Conservation (phyloP, 2,797 vertebrate genomes). For the Hemibagrus guttatus region DNA sequence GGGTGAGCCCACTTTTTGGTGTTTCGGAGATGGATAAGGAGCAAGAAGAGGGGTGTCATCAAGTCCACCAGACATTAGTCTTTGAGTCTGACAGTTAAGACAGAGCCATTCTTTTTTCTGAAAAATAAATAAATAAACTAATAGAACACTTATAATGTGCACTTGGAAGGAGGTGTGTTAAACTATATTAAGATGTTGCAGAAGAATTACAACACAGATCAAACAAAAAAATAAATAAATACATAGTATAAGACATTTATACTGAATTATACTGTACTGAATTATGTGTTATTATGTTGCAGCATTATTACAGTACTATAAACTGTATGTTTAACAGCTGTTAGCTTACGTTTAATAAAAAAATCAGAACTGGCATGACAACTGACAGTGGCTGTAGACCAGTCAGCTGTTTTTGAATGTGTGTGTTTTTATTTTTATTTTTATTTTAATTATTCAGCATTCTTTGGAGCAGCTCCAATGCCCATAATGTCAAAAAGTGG, state of each 20-base stretch:
- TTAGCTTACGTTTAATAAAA: background rate
- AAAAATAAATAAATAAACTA: conserved; percentile 57
- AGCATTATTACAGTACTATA: too few species aligned
- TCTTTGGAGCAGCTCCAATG: background rate
- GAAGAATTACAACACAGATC: background rate
- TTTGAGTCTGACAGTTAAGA: conserved; percentile 98
- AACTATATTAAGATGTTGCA: background rate
- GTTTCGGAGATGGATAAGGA: conserved; percentile 82
- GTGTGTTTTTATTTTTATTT: too few species aligned
- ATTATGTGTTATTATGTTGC: too few species aligned
- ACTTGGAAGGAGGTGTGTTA: background rate
- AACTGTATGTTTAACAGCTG: background rate
- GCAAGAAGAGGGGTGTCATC: conserved; percentile 82
- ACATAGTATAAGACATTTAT: too few species aligned
- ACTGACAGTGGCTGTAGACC: background rate
- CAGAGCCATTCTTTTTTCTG: conserved; percentile 99
- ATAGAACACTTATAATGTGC: background rate
- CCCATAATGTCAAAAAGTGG: background rate
- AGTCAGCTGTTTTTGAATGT: background rate
- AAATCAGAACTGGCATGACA: background rate
- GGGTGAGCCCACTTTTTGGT: conserved; percentile 78
- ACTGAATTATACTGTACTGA: too few species aligned
- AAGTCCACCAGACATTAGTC: conserved; percentile 89
- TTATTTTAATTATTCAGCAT: background rate
- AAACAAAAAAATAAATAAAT: background rate